These are phyloP conservation scores for Acropora tenuis DNA, from an alignment of 64 coral and sea anemone species.

Conservation along the genomic window DNA sequence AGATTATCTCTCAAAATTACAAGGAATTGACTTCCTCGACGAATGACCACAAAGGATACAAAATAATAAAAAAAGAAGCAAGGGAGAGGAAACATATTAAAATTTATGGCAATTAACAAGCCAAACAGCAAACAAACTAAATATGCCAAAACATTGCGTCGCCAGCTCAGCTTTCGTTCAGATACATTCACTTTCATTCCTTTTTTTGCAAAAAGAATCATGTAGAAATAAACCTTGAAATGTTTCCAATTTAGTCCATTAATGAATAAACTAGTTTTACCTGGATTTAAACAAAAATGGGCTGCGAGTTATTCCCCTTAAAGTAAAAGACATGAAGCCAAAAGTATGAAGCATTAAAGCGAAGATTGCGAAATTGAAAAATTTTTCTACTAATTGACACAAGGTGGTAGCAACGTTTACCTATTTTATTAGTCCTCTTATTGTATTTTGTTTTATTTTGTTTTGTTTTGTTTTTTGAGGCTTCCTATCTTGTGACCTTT, in stretches of 20 bases:
- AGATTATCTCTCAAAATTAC: too few species aligned
- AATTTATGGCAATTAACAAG: not conserved
- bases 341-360: not conserved
- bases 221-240: not conserved
- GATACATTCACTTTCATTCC: not conserved
- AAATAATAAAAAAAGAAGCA: not conserved
- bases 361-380: not conserved
- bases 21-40: too few species aligned
- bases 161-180: not conserved
- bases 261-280: not conserved
- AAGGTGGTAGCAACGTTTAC: not conserved
- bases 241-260: not conserved
- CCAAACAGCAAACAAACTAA: not conserved
- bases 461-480: not conserved
- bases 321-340: not conserved
- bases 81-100: constrained; percentile 1
- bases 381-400: not conserved
- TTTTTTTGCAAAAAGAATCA: not conserved
- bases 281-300: too few species aligned
- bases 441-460: not conserved
- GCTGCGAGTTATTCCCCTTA: not conserved
- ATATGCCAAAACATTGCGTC: not conserved
- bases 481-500: not conserved
- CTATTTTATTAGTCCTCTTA: not conserved
- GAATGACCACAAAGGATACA: not conserved